Evolutionary conservation across 2,888 invertebrate genomes (phyloP).

Genomic region (Phortica okadai): DNA sequence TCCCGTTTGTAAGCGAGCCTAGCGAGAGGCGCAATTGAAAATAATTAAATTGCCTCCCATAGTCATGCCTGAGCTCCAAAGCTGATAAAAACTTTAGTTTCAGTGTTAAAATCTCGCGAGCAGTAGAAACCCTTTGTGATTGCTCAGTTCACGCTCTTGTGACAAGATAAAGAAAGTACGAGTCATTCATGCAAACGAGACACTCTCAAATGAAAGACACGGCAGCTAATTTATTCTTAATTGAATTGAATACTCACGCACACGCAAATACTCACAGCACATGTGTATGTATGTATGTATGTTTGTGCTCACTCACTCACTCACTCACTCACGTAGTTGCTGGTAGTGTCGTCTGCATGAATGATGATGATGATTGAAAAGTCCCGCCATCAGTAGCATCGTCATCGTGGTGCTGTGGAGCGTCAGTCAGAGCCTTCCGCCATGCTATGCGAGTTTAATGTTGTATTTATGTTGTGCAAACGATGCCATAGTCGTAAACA

Average conservation of each 20-base stretch:
- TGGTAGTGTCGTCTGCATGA: conserved; percentile 35
- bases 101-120: too few relatives aligned
- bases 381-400: conserved; percentile 1
- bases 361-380: not conserved
- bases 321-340: conserved; percentile 25
- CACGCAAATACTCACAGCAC: conserved; percentile 8
- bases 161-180: too few relatives aligned
- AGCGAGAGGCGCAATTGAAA: conserved; percentile 35
- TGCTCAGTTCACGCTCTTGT: conserved; percentile 44
- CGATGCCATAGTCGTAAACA: conserved; percentile 77
- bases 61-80: not conserved
- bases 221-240: conserved; percentile 67
- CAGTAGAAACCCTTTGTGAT: conserved; percentile 55
- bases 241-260: conserved; percentile 52
- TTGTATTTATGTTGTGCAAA: conserved; percentile 77
- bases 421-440: conserved; percentile 45
- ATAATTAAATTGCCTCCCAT: conserved; percentile 42
- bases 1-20: conserved; percentile 17
- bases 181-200: not conserved
- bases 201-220: conserved; percentile 37
- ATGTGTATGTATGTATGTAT: conserved; percentile 25
- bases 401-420: not conserved
- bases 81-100: not conserved
- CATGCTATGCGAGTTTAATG: conserved; percentile 74
- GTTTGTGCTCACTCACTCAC: not conserved